Base-by-base conservation (phyloP, 2,888 invertebrate genomes). In the Agrotis exclamationis region DNA sequence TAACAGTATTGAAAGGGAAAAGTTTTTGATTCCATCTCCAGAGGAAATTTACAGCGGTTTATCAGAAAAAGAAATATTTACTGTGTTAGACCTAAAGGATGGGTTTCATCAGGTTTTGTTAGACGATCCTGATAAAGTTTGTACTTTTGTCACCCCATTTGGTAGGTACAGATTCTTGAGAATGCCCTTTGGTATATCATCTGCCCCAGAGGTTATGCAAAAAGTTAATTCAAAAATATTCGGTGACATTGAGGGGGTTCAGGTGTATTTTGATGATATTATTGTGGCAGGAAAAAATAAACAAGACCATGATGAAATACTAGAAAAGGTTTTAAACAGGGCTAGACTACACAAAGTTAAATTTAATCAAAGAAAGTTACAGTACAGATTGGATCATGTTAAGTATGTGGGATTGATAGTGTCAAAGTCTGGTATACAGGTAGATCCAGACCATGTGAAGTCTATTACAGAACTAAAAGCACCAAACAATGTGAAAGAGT, bases 271-370 rank as follows among this genome's bases (percentile, higher is more conserved):
- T 13, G 44, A 44, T 44, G 44, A 44, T 44, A 44, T 44, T 44
- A 44, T 44, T 44, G 44, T 44, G 44, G 44, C 44, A 44, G 44
- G 44, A 14, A 44, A 44, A 50, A 50, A 20, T 50, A 50, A 50
- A 20, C 50, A 50, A 20, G 50, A 20, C n/a, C 50, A 50, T 20
- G 50, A 50, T 50, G n/a, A 50, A 50, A 50, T 50, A 50, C 9
- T 50, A 50, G 50, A 50, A 50, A 50, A 20, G 50, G n/a, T 50
- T 50, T 50, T 50, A n/a, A 50, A 50, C 11, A 50, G 50, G 50
- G 50, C 50, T n/a, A 50, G 50, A 50, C n/a, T n/a, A 50, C 50
- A 50, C 50, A 50, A 50, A 50, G 50, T 50, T 9, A 50, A 50
- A 11, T 50, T 50, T 44, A 44, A 44, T 44, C 11, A 44, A 44